These are phyloP conservation scores for Lagopus leucura DNA, from an alignment of 2,113 vertebrate genomes.

Conservation along the genomic window DNA sequence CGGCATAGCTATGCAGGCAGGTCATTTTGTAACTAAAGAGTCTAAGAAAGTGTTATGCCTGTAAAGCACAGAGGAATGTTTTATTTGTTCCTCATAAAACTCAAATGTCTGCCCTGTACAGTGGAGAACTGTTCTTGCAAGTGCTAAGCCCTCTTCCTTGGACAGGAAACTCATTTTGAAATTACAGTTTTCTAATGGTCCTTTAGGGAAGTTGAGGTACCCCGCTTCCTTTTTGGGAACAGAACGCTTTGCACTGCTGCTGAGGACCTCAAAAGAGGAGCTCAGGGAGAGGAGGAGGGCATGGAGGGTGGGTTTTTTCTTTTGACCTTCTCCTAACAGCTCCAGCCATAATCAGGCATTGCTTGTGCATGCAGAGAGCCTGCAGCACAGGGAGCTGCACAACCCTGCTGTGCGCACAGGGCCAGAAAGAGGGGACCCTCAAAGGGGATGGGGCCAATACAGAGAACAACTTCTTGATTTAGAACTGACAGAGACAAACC, in stretches of 20 bases:
- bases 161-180: constrained; percentile 66
- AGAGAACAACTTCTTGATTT: background rate
- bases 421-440: background rate
- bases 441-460: background rate
- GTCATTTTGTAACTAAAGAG: constrained; percentile 36
- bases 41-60: constrained; percentile 60
- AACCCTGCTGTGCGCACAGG: background rate
- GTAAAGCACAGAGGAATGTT: constrained; percentile 66
- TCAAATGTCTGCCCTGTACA: constrained; percentile 51
- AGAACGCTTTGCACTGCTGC: background rate
- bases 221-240: constrained; percentile 51
- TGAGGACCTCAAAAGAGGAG: constrained; percentile 23
- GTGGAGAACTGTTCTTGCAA: constrained; percentile 54
- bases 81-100: constrained; percentile 72
- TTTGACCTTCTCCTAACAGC: background rate
- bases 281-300: background rate
- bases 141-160: constrained; percentile 57
- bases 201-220: constrained; percentile 64
- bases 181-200: constrained; percentile 67
- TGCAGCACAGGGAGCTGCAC: background rate
- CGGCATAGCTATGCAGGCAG: constrained; percentile 40
- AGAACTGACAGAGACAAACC: background rate
- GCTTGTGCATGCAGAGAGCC: background rate
- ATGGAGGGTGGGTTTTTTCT: background rate
- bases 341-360: background rate